Percentiles rank a stretch among this genome's conserved stretches.
Evolutionary conservation across 2,888 invertebrate genomes (phyloP).

Genomic region (Agriopis aurantiaria): DNA sequence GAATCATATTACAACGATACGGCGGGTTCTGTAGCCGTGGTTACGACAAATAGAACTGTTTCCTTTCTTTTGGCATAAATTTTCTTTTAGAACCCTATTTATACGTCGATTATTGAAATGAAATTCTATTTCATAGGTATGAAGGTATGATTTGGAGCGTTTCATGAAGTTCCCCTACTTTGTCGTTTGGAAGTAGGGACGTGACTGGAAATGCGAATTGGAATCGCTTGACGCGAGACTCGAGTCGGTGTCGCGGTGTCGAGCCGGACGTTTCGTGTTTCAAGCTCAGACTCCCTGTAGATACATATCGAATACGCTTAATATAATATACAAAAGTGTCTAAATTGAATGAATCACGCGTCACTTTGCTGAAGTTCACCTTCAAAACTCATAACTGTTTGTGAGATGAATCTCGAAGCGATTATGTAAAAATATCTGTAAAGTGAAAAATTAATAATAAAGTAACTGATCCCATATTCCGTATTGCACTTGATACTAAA

Average conservation of each 20-base stretch:
- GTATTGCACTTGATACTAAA: too few species aligned
- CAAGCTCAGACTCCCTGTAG: neutral
- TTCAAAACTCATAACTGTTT: too few species aligned
- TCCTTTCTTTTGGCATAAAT: constrained; percentile 36
- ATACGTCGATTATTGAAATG: constrained; percentile 1
- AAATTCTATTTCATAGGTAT: neutral
- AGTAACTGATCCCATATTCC: too few species aligned
- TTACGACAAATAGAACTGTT: constrained; percentile 39
- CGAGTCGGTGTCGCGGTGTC: constrained; percentile 1
- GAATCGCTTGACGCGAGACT: constrained; percentile 34
- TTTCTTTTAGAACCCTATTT: constrained; percentile 36
- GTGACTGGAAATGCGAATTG: constrained; percentile 51
- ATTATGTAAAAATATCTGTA: too few species aligned
- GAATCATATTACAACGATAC: constrained; percentile 54
- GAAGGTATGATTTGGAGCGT: constrained; percentile 48
- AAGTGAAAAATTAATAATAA: too few species aligned
- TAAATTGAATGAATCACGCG: too few species aligned
- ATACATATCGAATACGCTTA: neutral
- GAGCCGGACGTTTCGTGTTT: neutral
- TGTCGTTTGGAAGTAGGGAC: constrained; percentile 49
- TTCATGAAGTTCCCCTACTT: constrained; percentile 36
- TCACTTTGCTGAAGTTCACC: too few species aligned
- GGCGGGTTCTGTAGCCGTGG: constrained; percentile 25
- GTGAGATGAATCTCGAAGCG: too few species aligned
- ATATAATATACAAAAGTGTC: too few species aligned